Percentiles rank a stretch among this genome's conserved stretches.
These are phyloP conservation scores for Steatocranus sp. DNA, from an alignment of 2,797 vertebrate genomes.

Conservation along the genomic window DNA sequence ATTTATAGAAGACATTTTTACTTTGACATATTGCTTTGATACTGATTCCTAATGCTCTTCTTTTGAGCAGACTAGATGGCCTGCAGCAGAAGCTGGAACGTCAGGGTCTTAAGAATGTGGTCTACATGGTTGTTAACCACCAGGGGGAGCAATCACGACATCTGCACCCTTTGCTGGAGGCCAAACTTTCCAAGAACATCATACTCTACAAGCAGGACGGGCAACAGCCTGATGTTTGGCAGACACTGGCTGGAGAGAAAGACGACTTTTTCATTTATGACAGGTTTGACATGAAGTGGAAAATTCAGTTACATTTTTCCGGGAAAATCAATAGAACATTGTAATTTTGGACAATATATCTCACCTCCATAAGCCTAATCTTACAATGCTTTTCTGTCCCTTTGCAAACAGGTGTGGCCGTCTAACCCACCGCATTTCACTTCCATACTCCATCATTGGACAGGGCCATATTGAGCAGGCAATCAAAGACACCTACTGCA, in stretches of 20 bases:
- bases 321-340: neutral
- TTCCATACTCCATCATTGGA: slow-evolving; percentile 86
- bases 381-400: neutral
- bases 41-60: neutral
- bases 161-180: slow-evolving; percentile 73
- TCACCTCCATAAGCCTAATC: neutral
- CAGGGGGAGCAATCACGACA: slow-evolving; percentile 72
- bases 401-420: slow-evolving; percentile 83
- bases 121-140: slow-evolving; percentile 87
- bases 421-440: slow-evolving; percentile 84
- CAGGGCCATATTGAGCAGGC: slow-evolving; percentile 81
- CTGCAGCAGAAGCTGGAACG: slow-evolving; percentile 83
- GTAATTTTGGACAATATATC: neutral
- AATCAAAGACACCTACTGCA: slow-evolving; percentile 87
- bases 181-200: slow-evolving; percentile 79
- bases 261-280: slow-evolving; percentile 94
- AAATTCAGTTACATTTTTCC: neutral
- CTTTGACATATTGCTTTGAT: neutral
- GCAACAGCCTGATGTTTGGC: slow-evolving; percentile 84
- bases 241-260: slow-evolving; percentile 81
- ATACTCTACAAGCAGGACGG: slow-evolving; percentile 83
- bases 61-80: slow-evolving; percentile 77
- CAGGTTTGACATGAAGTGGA: slow-evolving; percentile 72
- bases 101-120: slow-evolving; percentile 81
- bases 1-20: neutral